phyloP scores from a whole-genome alignment of 2,797 vertebrate species.

The Anniella stebbinsi region DNA sequence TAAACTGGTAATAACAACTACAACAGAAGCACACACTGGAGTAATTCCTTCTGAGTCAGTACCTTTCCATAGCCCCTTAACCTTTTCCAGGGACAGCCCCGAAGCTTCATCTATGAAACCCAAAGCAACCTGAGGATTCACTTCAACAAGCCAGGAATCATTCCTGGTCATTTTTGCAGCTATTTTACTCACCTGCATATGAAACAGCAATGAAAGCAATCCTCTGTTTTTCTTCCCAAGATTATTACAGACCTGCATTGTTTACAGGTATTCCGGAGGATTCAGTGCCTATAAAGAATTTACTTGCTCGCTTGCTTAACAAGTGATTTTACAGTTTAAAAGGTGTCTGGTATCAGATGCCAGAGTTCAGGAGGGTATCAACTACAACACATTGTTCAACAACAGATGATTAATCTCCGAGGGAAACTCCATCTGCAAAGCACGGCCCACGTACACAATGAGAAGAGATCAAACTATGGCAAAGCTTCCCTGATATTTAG shows the following conservation, averaged over 20 bases:
- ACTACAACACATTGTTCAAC: constrained; percentile 57
- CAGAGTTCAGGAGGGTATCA: constrained; percentile 70
- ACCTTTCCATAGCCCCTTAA: background rate
- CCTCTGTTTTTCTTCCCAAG: background rate
- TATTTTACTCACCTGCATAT: background rate
- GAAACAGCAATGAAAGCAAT: constrained; percentile 29
- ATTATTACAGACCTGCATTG: fast-evolving
- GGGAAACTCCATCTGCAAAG: constrained; percentile 40
- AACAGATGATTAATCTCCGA: constrained; percentile 56
- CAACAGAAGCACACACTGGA: background rate
- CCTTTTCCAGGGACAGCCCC: background rate
- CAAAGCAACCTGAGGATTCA: background rate
- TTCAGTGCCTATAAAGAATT: constrained; percentile 29
- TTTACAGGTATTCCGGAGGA: background rate
- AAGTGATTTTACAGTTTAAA: constrained; percentile 49
- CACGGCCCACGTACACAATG: constrained; percentile 7
- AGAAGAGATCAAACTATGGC: background rate
- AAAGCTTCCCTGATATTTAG: background rate
- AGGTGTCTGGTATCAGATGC: constrained; percentile 61
- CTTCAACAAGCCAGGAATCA: background rate
- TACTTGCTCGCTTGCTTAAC: constrained; percentile 45
- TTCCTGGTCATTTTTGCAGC: background rate
- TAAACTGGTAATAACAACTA: too few relatives aligned
- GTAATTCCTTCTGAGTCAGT: background rate
- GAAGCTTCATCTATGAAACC: background rate